Conservation (phyloP, 2,113 vertebrate genomes). For the Parus major region DNA sequence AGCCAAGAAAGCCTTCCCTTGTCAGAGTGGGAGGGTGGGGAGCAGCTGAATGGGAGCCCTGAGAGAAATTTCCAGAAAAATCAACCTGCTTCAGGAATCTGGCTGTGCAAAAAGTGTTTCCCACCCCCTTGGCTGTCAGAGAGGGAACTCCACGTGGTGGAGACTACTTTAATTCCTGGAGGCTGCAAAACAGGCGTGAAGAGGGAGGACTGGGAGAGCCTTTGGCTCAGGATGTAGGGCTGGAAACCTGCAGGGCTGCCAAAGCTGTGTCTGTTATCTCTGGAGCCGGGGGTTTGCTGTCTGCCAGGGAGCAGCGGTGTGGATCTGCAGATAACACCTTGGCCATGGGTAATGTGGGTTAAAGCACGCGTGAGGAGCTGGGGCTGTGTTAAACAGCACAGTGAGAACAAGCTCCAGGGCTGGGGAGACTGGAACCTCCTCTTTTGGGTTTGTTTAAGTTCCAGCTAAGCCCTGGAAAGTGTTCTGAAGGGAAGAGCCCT, state of each 20-base stretch:
- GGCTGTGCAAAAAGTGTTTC: rapidly evolving
- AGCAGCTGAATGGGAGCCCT: rapidly evolving
- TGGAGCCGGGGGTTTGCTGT: background rate
- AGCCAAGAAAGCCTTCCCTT: rapidly evolving
- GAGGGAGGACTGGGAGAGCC: background rate
- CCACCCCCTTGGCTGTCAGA: background rate
- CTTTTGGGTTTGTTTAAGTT: background rate
- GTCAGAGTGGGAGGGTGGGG: background rate
- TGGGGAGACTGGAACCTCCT: background rate
- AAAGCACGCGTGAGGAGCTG: background rate
- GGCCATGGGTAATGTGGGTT: background rate
- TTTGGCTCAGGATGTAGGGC: background rate
- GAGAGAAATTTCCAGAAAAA: background rate
- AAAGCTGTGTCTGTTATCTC: background rate
- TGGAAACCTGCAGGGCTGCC: background rate
- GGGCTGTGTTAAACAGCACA: rapidly evolving
- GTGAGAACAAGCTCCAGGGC: rapidly evolving
- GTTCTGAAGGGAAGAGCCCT: background rate
- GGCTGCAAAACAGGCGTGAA: background rate
- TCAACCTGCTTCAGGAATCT: background rate
- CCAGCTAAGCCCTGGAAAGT: background rate
- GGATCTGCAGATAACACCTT: background rate
- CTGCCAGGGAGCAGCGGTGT: background rate
- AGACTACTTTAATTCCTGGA: background rate
- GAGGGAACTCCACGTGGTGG: background rate